These are phyloP conservation scores for Saiga tatarica DNA, from an alignment of 2,113 vertebrate genomes.

Conservation along the genomic window DNA sequence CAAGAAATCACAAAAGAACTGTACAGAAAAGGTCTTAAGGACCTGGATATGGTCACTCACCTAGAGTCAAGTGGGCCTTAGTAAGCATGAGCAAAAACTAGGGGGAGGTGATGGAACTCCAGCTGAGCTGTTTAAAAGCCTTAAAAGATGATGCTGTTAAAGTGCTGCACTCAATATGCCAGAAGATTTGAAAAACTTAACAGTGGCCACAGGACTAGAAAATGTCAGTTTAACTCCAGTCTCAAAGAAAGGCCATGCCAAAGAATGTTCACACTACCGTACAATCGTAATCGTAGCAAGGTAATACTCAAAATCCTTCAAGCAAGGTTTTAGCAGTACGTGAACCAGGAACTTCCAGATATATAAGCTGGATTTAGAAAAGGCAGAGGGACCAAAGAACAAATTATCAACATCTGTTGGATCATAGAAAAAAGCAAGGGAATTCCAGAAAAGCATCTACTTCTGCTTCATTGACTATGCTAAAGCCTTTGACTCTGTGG, in stretches of 20 bases:
- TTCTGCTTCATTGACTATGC: neutral
- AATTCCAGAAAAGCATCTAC: neutral
- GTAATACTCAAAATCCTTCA: neutral
- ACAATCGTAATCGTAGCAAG: neutral
- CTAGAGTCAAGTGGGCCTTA: neutral
- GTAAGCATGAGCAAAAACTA: neutral
- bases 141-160: neutral
- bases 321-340: neutral
- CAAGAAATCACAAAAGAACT: neutral
- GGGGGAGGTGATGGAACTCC: neutral
- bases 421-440: neutral
- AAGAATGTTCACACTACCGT: neutral
- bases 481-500: neutral
- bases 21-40: neutral
- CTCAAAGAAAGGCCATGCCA: neutral
- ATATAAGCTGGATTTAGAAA: neutral
- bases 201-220: neutral
- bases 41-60: neutral
- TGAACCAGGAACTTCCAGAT: neutral
- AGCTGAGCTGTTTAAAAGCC: neutral
- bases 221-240: neutral
- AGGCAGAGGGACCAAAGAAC: neutral
- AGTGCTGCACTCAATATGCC: neutral
- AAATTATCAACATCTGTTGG: neutral
- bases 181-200: neutral